These are phyloP conservation scores for Watsonalla binaria DNA, from an alignment of 2,888 invertebrate genomes.

Conservation along the genomic window DNA sequence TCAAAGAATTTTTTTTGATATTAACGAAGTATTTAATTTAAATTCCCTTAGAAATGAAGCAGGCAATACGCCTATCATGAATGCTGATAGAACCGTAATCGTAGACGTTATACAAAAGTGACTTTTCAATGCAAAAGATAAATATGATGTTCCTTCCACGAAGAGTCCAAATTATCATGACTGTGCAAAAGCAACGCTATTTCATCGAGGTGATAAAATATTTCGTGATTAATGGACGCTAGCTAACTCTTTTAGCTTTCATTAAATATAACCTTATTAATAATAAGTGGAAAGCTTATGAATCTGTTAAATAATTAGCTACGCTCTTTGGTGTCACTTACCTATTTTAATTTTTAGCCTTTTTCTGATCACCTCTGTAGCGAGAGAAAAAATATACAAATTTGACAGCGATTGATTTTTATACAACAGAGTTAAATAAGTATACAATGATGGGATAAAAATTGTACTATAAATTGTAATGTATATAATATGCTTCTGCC, in stretches of 20 bases:
- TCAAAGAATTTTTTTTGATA: too few species aligned
- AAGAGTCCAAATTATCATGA: conserved; percentile 6
- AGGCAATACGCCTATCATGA: too few species aligned
- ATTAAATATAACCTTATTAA: background rate
- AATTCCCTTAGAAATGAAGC: too few species aligned
- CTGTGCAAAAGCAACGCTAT: conserved; percentile 5
- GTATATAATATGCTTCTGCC: too few species aligned
- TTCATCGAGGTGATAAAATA: conserved; percentile 7
- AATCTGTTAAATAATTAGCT: background rate
- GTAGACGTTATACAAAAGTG: too few species aligned
- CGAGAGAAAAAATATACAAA: background rate
- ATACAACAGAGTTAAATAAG: too few species aligned
- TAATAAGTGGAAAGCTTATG: background rate
- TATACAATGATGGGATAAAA: too few species aligned
- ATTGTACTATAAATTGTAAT: too few species aligned
- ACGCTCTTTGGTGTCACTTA: background rate
- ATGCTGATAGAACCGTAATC: too few species aligned
- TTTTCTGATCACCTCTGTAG: background rate
- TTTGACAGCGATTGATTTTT: too few species aligned
- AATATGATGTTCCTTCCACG: conserved; percentile 4
- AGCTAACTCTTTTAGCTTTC: conserved; percentile 3
- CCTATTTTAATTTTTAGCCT: too few species aligned
- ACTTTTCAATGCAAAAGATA: conserved; percentile 2
- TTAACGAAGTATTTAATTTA: too few species aligned
- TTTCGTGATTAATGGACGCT: conserved; percentile 7